Conservation (phyloP, 2,888 invertebrate species). For the Steinernema hermaphroditum region DNA sequence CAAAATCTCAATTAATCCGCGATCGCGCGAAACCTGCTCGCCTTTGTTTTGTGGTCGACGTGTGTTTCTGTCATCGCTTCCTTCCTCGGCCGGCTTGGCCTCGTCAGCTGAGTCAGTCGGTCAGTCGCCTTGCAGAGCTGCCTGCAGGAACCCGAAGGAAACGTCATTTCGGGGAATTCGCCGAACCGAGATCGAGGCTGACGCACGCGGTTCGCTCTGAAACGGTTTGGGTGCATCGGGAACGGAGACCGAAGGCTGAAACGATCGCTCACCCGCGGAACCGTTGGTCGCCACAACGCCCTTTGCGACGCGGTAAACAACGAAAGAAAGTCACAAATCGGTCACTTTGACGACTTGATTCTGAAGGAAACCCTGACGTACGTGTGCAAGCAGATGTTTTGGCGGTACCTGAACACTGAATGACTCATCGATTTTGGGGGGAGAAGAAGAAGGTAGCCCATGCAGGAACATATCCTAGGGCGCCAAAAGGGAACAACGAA, state of each 20-base stretch:
- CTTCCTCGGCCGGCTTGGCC: neutral
- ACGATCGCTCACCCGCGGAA: neutral
- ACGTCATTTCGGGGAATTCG: slow-evolving; percentile 2
- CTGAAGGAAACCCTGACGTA: too few species aligned
- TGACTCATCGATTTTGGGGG: too few species aligned
- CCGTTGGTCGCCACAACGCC: neutral
- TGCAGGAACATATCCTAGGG: too few species aligned
- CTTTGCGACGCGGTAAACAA: too few species aligned
- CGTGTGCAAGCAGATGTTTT: too few species aligned
- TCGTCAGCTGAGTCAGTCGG: neutral
- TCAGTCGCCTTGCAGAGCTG: neutral
- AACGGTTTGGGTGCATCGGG: slow-evolving; percentile 10
- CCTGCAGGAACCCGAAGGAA: neutral
- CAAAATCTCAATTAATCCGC: slow-evolving; percentile 8
- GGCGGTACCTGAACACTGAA: too few species aligned
- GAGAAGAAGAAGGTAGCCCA: too few species aligned
- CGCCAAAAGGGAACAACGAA: too few species aligned
- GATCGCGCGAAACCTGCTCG: slow-evolving; percentile 7
- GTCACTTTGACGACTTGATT: too few species aligned
- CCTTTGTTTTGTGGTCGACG: neutral
- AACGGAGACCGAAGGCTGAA: neutral
- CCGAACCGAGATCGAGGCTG: neutral
- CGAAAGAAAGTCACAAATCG: too few species aligned
- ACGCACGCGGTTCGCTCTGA: neutral
- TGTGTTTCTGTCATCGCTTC: neutral